Conservation (phyloP, 2,797 vertebrate genomes). For the Trachops cirrhosus region DNA sequence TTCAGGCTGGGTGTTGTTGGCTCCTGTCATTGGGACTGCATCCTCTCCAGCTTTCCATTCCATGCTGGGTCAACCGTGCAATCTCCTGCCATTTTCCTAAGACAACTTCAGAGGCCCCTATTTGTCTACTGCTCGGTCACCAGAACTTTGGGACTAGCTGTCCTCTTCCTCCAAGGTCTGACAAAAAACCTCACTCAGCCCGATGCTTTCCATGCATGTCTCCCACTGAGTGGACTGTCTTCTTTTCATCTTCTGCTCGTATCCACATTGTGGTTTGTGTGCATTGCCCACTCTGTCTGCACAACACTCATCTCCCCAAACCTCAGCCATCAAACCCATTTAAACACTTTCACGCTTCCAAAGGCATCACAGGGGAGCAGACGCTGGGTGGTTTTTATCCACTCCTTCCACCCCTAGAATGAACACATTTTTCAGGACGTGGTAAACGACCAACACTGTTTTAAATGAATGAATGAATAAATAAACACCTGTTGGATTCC, state of each 20-base stretch:
- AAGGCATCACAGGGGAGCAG: background rate
- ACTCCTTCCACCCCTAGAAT: background rate
- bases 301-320: background rate
- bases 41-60: background rate
- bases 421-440: background rate
- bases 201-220: fast-evolving
- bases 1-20: fast-evolving
- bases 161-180: background rate
- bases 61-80: fast-evolving
- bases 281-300: fast-evolving
- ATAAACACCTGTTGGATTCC: background rate
- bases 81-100: no score
- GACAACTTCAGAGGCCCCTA: background rate
- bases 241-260: background rate
- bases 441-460: background rate
- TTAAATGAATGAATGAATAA: background rate
- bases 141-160: background rate
- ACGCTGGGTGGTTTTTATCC: background rate
- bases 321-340: no score
- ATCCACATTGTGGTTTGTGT: background rate
- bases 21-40: background rate
- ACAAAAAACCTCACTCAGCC: background rate
- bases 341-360: fast-evolving
- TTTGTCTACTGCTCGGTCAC: fast-evolving
- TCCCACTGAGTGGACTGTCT: background rate